Evolutionary conservation across 1,140 invertebrate species (phyloP).

Genomic region (Physella acuta): DNA sequence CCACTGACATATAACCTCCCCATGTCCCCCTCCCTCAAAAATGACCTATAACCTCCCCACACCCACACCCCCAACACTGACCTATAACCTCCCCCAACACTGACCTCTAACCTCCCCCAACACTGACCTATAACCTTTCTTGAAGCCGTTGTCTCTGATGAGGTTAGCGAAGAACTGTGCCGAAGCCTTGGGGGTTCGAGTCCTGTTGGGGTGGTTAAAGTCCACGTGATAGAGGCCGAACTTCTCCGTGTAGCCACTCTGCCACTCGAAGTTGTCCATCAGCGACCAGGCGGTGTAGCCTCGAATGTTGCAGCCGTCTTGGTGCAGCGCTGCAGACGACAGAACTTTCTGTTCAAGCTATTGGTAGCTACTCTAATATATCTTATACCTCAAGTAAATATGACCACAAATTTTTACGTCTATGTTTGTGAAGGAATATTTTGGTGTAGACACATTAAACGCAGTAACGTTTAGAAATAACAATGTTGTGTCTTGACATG

Average conservation of each 20-base stretch:
- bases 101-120: background rate
- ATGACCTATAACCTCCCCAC: too few species aligned
- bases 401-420: too few species aligned
- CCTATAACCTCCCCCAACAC: background rate
- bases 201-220: slow-evolving; percentile 68
- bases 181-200: slow-evolving; percentile 73
- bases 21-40: too few species aligned
- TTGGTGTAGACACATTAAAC: too few species aligned
- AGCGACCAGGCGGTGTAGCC: slow-evolving; percentile 76
- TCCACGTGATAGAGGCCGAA: slow-evolving; percentile 78
- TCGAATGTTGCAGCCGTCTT: slow-evolving; percentile 68
- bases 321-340: slow-evolving; percentile 58
- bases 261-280: slow-evolving; percentile 77
- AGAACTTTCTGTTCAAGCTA: too few species aligned
- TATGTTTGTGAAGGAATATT: too few species aligned
- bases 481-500: too few species aligned
- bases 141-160: slow-evolving; percentile 48
- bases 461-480: too few species aligned
- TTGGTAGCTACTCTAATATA: too few species aligned
- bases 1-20: too few species aligned
- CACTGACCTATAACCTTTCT: slow-evolving; percentile 14
- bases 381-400: too few species aligned
- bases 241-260: slow-evolving; percentile 62
- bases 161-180: slow-evolving; percentile 53
- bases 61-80: too few species aligned